phyloP scores from a whole-genome alignment of 2,113 vertebrate genomes.

The Agapornis roseicollis region DNA sequence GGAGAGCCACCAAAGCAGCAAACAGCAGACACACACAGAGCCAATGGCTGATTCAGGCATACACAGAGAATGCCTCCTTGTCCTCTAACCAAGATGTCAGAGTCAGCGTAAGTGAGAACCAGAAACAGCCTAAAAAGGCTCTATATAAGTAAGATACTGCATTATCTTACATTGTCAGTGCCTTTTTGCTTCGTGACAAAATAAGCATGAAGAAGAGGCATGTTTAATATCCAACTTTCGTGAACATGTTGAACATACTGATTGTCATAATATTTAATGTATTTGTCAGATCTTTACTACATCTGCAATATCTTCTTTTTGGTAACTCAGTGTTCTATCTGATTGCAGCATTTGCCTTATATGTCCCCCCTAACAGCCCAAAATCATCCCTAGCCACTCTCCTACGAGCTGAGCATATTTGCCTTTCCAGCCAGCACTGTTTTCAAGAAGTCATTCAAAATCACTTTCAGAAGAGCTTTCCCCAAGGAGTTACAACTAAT shows the following conservation, averaged over 20 bases:
- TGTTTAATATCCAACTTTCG: neutral
- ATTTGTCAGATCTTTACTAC: neutral
- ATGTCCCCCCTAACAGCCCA: neutral
- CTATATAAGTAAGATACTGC: neutral
- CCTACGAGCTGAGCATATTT: neutral
- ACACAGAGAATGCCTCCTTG: rapidly evolving
- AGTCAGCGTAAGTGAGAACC: neutral
- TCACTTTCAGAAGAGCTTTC: neutral
- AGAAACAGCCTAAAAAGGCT: neutral
- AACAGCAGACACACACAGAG: neutral
- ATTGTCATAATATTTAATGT: neutral
- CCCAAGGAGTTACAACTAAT: conserved; percentile 24
- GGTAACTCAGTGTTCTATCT: neutral
- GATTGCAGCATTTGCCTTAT: neutral
- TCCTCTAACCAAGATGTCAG: neutral
- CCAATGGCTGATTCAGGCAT: rapidly evolving
- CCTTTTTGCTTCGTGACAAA: neutral
- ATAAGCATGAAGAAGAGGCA: neutral
- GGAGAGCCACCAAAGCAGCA: neutral
- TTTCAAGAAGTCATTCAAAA: conserved; percentile 20
- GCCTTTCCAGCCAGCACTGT: neutral
- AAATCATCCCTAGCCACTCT: neutral
- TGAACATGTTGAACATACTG: neutral
- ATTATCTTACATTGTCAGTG: rapidly evolving
- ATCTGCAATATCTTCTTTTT: neutral